phyloP scores from a whole-genome alignment of 2,888 invertebrate species.

The Philopedon plagiatum region DNA sequence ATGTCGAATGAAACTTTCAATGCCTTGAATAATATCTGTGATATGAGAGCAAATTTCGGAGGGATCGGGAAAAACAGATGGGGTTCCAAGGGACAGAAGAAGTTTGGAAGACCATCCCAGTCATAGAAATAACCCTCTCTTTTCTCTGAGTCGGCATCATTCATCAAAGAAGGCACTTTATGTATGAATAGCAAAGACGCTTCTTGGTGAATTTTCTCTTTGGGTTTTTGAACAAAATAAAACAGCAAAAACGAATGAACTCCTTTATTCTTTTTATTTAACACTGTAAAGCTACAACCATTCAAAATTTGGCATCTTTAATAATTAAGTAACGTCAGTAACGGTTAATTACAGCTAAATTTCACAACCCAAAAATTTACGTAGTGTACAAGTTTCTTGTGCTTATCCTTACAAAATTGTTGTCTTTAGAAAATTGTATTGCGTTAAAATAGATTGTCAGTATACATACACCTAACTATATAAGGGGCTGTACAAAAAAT shows the following conservation, averaged over 20 bases:
- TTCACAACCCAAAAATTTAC: conserved; percentile 41
- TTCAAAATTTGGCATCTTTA: conserved; percentile 34
- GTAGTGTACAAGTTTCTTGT: conserved; percentile 24
- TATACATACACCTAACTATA: conserved; percentile 16
- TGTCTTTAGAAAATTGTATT: conserved; percentile 33
- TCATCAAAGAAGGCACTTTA: too few relatives aligned
- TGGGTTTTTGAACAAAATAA: too few relatives aligned
- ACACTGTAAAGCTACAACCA: conserved; percentile 37
- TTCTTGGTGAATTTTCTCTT: too few relatives aligned
- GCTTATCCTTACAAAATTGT: neutral
- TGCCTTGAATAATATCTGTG: too few relatives aligned
- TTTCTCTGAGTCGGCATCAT: too few relatives aligned
- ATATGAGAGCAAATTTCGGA: too few relatives aligned
- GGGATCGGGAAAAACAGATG: too few relatives aligned
- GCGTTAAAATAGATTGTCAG: conserved; percentile 42
- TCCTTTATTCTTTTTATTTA: conserved; percentile 23
- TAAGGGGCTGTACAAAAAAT: neutral
- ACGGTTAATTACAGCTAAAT: conserved; percentile 22
- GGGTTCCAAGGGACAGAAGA: too few relatives aligned
- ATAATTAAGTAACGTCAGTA: neutral
- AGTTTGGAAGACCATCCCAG: too few relatives aligned
- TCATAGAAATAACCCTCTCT: too few relatives aligned
- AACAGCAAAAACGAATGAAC: conserved; percentile 11
- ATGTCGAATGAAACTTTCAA: too few relatives aligned
- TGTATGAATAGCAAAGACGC: too few relatives aligned